These are phyloP conservation scores for Tachyglossus aculeatus DNA, from an alignment of 2,797 vertebrate species.

Conservation along the genomic window DNA sequence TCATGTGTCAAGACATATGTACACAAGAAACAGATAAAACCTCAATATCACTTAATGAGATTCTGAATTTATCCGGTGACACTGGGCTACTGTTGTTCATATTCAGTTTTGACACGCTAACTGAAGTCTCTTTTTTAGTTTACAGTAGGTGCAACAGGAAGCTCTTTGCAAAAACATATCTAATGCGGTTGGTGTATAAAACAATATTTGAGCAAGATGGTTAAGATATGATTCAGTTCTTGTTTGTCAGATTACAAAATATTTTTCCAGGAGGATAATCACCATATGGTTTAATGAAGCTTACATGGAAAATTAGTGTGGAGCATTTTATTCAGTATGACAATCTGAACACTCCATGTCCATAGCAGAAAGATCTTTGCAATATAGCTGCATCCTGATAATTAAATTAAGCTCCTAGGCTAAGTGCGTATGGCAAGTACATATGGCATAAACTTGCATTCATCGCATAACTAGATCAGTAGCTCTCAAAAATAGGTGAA, in stretches of 20 bases:
- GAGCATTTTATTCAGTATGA: conserved; percentile 10
- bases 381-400: not conserved
- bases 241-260: conserved; percentile 73
- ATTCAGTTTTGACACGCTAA: conserved; percentile 62
- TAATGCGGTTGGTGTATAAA: conserved; percentile 77
- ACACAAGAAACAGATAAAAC: too few relatives aligned
- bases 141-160: conserved; percentile 74
- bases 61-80: conserved; percentile 21
- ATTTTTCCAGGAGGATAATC: conserved; percentile 67
- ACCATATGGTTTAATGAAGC: conserved; percentile 39
- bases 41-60: too few relatives aligned
- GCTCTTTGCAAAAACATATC: conserved; percentile 62
- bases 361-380: not conserved
- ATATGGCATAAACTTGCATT: not conserved
- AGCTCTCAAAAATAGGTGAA: conserved; percentile 1
- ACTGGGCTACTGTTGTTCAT: not conserved
- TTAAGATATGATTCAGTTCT: conserved; percentile 75
- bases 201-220: conserved; percentile 74
- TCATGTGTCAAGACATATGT: too few relatives aligned
- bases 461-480: not conserved
- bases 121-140: conserved; percentile 68
- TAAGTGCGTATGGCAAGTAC: not conserved
- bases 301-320: conserved; percentile 20
- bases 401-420: not conserved
- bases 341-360: not conserved